A percentile compares a stretch with the other conserved stretches of the same genome.
Evolutionary conservation across 2,797 vertebrate genomes (phyloP).

Genomic region (Chiloscyllium punctatum): DNA sequence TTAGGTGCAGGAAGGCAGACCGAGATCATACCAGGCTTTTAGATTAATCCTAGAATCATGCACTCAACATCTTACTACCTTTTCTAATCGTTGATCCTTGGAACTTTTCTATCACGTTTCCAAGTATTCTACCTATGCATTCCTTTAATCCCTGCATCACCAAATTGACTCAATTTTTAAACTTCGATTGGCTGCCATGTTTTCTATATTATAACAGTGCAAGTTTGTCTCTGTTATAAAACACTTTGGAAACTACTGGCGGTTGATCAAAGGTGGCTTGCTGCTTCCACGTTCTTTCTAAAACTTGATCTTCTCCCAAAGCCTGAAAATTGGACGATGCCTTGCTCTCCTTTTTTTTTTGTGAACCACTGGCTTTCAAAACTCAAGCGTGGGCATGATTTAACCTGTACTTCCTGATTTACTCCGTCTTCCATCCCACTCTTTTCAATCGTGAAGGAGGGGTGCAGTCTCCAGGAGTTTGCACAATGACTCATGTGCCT

Average conservation of each 20-base stretch:
- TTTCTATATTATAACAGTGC: background rate
- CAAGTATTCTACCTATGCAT: background rate
- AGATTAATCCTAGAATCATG: background rate
- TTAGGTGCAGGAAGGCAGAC: background rate
- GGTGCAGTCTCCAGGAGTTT: background rate
- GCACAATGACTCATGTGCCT: too few species aligned
- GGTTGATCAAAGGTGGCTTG: background rate
- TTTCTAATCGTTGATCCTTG: background rate
- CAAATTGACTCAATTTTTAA: background rate
- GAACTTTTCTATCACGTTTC: background rate
- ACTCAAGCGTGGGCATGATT: background rate
- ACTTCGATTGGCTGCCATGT: background rate
- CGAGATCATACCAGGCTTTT: background rate
- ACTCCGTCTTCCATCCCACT: background rate
- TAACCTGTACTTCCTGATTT: background rate
- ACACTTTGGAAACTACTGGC: background rate
- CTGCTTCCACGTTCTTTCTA: background rate
- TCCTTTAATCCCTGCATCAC: background rate
- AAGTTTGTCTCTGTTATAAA: background rate
- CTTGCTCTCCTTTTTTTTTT: background rate
- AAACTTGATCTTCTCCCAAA: background rate
- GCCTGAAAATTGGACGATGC: background rate
- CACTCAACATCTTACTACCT: background rate
- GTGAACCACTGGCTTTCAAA: background rate
- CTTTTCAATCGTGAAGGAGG: background rate